Evolutionary conservation across 2,888 invertebrate genomes (phyloP), one percentile per base, ranked within the genome.

Genomic region (Tachina grossa): DNA sequence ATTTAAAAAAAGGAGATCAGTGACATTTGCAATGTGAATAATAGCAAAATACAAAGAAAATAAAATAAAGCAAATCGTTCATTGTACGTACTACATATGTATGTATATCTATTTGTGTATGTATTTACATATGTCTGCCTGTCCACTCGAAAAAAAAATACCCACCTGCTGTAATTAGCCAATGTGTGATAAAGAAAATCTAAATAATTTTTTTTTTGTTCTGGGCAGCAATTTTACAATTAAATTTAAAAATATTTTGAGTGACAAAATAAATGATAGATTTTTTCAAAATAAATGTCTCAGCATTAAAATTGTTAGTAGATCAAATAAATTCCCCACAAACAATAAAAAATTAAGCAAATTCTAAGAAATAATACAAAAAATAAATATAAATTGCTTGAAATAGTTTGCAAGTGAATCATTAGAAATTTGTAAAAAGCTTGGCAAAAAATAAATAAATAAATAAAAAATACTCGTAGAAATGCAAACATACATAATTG

Each of bases 131-230:
- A 31, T 31, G 6, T 31, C 31, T 31, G 6, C 2, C 31, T 31
- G 31, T 31, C 31, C 31, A 31, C 1, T 31, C 31, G 31, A 31
- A 31, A 1, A 9, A 83, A 47, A 77, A 78, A 74, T 74, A 74
- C 74, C 84, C 85, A 85, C 85, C 85, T 85, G 81, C 77, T 78
- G 14, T 57, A 55, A 45, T 59, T 51, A 41, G 11, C 49, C 66
- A 22, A 59, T 57, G 8, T 45, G 31, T 31, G 31, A 4, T 31
- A 2, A 75, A n/a, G 19, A 45, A 43, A 19, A 65, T 43, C 43
- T 16, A 66, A 22, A 16, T 59, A 41, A 59, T 41, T 41, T 10
- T 61, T 11, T 39, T 43, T 61, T 31, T 6, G 0, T 31, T 31
- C 6, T 43, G 61, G 16, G 41, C 61, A 49, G 61, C 39, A 72